phyloP scores from a whole-genome alignment of 30 jellyfish, hydroid and myxozoan genomes.

The Hydractinia echinata region DNA sequence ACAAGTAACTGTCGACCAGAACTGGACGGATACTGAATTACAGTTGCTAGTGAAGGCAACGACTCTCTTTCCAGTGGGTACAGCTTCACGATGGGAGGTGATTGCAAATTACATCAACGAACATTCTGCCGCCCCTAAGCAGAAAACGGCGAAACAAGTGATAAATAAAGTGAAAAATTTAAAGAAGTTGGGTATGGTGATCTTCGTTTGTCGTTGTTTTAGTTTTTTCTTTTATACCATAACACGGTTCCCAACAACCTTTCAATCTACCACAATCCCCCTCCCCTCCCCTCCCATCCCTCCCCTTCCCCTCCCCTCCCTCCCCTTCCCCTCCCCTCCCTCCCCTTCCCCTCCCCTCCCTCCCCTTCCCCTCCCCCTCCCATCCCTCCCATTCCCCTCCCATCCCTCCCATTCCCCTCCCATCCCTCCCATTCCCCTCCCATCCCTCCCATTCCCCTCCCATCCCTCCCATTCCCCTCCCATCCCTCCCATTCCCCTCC shows the following conservation, averaged over 20 bases:
- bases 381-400: too few relatives aligned
- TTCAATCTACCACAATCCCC: too few relatives aligned
- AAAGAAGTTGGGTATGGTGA: constrained; percentile 57
- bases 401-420: too few relatives aligned
- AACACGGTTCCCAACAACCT: neutral
- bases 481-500: too few relatives aligned
- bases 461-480: too few relatives aligned
- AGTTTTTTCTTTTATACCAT: neutral
- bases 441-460: too few relatives aligned
- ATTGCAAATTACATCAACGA: constrained; percentile 83
- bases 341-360: too few relatives aligned
- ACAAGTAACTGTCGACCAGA: constrained; percentile 37
- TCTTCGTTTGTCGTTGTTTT: neutral
- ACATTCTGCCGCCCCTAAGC: constrained; percentile 44
- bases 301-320: too few relatives aligned
- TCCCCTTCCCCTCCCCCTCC: too few relatives aligned
- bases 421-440: too few relatives aligned
- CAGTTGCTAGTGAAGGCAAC: constrained; percentile 87
- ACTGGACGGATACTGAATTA: constrained; percentile 76
- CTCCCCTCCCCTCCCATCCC: too few relatives aligned
- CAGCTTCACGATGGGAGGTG: constrained; percentile 91
- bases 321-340: too few relatives aligned
- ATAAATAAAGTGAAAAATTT: constrained; percentile 65
- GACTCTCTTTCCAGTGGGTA: constrained; percentile 84
- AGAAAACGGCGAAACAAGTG: constrained; percentile 70